Conservation (phyloP, 2,797 vertebrate species). For the Odontamblyopus lacepedii region DNA sequence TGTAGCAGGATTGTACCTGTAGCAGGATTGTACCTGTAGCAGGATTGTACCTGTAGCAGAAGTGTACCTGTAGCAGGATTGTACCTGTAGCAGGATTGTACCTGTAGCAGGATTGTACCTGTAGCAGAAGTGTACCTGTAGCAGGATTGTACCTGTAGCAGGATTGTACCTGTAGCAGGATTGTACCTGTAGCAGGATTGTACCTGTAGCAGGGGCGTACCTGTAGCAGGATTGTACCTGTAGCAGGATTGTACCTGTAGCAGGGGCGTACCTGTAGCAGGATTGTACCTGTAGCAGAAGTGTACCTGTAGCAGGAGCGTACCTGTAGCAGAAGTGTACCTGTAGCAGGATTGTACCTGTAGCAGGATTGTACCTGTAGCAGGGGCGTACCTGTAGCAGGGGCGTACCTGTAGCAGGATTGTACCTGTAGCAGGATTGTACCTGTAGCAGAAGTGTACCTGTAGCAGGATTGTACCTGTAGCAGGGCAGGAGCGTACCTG, state of each 20-base stretch:
- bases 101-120: conserved; percentile 83
- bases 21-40: no score
- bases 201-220: conserved; percentile 56
- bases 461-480: no score
- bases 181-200: conserved; percentile 86
- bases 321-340: conserved; percentile 85
- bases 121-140: conserved; percentile 80
- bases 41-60: conserved; percentile 87
- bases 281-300: conserved; percentile 86
- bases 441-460: no score
- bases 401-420: conserved; percentile 89
- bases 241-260: conserved; percentile 74
- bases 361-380: conserved; percentile 83
- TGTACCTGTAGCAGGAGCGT: conserved; percentile 1
- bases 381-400: conserved; percentile 36
- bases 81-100: conserved; percentile 40
- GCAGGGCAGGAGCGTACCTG: conserved; percentile 75
- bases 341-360: no score
- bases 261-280: no score
- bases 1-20: no score
- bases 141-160: conserved; percentile 58
- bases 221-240: conserved; percentile 93
- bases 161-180: neutral
- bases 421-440: no score
- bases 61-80: conserved; percentile 89